phyloP scores from a whole-genome alignment of 2,113 vertebrate species.

The Orthonyx spaldingii region DNA sequence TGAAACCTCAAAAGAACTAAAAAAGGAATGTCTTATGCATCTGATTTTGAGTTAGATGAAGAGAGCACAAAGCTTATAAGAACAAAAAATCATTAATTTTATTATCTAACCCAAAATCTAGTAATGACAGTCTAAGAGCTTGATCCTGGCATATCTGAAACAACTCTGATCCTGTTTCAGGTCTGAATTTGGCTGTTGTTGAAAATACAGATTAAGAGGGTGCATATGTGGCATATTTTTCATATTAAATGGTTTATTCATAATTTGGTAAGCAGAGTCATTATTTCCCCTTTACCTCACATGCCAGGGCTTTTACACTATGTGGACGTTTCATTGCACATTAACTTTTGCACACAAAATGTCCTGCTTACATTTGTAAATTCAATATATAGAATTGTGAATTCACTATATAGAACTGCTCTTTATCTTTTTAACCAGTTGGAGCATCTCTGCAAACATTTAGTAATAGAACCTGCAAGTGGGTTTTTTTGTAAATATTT shows the following conservation, averaged over 20 bases:
- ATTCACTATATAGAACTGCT: neutral
- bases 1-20: neutral
- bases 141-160: neutral
- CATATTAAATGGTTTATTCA: neutral
- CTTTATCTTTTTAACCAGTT: neutral
- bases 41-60: neutral
- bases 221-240: neutral
- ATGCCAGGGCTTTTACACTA: neutral
- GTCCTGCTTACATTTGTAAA: neutral
- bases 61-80: neutral
- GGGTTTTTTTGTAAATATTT: neutral
- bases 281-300: neutral
- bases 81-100: neutral
- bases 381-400: neutral
- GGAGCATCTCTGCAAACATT: neutral
- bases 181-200: neutral
- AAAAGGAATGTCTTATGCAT: neutral
- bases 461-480: neutral
- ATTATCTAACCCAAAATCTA: neutral
- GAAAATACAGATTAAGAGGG: neutral
- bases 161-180: neutral
- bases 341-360: neutral
- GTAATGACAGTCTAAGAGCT: neutral
- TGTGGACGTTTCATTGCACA: rapidly evolving
- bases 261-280: neutral